Conservation (phyloP, 2,113 vertebrate genomes). For the Elephas maximus region DNA sequence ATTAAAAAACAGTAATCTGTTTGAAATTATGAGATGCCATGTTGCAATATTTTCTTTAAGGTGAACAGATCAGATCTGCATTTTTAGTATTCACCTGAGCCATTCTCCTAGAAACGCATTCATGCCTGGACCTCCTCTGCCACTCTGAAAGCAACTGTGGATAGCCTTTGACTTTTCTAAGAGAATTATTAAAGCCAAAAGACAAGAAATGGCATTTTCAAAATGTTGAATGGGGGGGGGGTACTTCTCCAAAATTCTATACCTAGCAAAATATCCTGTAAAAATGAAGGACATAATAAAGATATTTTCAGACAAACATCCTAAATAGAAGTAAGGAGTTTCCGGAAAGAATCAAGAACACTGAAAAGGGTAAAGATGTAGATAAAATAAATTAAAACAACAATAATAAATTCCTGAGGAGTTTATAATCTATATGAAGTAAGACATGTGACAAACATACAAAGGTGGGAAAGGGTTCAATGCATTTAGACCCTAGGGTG, state of each 20-base stretch:
- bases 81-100: not conserved
- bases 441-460: not conserved
- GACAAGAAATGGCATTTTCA: not conserved
- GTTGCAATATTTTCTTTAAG: conserved; percentile 54
- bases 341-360: not conserved
- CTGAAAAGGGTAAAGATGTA: not conserved
- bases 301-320: not conserved
- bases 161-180: not conserved
- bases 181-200: not conserved
- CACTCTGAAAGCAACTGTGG: not conserved
- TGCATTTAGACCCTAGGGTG: not conserved
- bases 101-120: not conserved
- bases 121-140: not conserved
- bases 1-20: conserved; percentile 75
- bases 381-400: conserved; percentile 25
- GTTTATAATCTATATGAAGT: not conserved
- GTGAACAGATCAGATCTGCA: not conserved
- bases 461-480: not conserved
- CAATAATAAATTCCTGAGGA: not conserved
- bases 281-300: not conserved
- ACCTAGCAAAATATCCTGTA: not conserved
- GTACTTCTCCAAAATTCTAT: not conserved
- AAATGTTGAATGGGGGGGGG: not conserved
- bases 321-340: not conserved
- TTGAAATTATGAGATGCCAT: conserved; percentile 66